Evolutionary conservation across 2,113 vertebrate genomes (phyloP).

Genomic region (Sceloporus tristichus): DNA sequence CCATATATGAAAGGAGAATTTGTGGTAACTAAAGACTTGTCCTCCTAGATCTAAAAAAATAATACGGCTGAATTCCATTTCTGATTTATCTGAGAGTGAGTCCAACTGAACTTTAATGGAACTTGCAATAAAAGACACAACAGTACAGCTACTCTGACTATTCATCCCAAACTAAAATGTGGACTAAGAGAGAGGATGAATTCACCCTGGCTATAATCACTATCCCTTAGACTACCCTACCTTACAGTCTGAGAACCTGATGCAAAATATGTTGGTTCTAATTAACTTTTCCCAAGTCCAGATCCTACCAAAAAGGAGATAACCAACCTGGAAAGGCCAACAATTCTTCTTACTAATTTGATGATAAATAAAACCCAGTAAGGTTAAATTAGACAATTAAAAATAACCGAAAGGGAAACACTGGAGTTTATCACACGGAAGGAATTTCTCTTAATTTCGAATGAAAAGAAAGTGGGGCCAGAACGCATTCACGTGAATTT

Average conservation of each 20-base stretch:
- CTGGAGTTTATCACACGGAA: too few species aligned
- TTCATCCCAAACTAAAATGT: background rate
- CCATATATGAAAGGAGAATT: background rate
- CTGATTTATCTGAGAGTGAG: background rate
- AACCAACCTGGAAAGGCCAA: background rate
- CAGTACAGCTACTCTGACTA: background rate
- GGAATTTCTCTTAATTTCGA: too few species aligned
- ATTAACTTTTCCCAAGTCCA: slow-evolving; percentile 10
- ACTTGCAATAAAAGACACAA: too few species aligned
- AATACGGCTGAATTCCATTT: background rate
- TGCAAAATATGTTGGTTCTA: slow-evolving; percentile 8
- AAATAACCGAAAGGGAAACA: slow-evolving; percentile 14
- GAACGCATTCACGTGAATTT: too few species aligned
- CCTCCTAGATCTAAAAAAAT: background rate
- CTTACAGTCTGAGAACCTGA: background rate
- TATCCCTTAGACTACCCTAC: background rate
- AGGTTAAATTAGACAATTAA: slow-evolving; percentile 27
- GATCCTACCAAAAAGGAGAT: slow-evolving; percentile 1
- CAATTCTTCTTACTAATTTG: slow-evolving; percentile 33
- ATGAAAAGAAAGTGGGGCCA: too few species aligned
- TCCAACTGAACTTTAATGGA: background rate
- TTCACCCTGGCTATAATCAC: background rate
- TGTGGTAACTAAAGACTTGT: background rate
- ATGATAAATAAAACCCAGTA: slow-evolving; percentile 25
- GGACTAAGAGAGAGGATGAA: background rate